Conservation (phyloP, 1,140 invertebrate species). For the Heliconius nattereri region DNA sequence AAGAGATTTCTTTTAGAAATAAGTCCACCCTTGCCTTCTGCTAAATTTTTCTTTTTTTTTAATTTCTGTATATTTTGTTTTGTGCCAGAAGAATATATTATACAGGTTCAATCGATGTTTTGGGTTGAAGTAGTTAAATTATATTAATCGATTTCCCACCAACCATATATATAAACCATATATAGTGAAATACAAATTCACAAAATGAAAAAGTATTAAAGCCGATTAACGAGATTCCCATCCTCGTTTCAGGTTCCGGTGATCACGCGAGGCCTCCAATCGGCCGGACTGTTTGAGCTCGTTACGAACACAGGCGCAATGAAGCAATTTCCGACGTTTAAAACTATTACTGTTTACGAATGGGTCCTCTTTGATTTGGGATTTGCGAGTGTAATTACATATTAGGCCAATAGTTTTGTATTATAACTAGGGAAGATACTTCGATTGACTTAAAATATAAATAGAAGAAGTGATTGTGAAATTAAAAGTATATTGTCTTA, state of each 20-base stretch:
- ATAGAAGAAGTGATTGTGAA: neutral
- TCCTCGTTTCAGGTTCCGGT: slow-evolving; percentile 42
- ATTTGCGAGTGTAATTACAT: slow-evolving; percentile 17
- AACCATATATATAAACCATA: no score
- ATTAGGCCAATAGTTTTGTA: neutral
- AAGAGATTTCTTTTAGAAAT: no score
- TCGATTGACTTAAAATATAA: neutral
- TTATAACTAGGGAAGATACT: neutral
- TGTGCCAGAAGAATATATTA: no score
- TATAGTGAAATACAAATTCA: neutral
- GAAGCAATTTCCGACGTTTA: slow-evolving; percentile 50
- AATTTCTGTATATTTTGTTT: no score
- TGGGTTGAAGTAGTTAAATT: no score
- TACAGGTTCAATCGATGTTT: no score
- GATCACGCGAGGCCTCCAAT: slow-evolving; percentile 47
- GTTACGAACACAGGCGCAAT: slow-evolving; percentile 46
- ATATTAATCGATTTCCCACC: no score
- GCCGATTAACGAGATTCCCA: slow-evolving; percentile 32
- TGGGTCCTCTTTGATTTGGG: slow-evolving; percentile 33
- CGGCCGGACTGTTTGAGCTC: slow-evolving; percentile 46
- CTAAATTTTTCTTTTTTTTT: no score
- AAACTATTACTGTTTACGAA: slow-evolving; percentile 49
- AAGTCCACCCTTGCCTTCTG: no score
- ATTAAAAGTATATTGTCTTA: no score
- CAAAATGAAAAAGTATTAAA: slow-evolving; percentile 28